A percentile compares a stretch with the other conserved stretches of the same genome.
These are phyloP conservation scores for Rhagonycha fulva DNA, from an alignment of 2,888 invertebrate species.

Conservation along the genomic window DNA sequence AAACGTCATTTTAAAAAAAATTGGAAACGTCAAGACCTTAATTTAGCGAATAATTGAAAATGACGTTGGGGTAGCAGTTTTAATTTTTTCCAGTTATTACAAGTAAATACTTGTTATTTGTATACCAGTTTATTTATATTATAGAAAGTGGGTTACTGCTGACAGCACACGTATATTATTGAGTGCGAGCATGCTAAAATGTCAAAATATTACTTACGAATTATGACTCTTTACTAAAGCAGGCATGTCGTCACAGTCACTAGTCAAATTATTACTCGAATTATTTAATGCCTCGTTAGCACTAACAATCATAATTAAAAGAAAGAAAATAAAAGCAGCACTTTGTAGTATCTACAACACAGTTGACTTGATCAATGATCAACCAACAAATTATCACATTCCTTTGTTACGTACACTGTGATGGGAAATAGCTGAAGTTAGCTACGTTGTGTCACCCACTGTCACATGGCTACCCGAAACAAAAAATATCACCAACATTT, in stretches of 20 bases:
- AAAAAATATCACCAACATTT: not conserved
- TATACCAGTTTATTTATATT: not conserved
- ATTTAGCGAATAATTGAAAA: not conserved
- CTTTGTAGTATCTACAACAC: constrained; percentile 9
- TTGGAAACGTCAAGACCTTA: not conserved
- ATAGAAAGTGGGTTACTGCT: not conserved
- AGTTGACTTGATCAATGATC: constrained; percentile 9
- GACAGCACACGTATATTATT: constrained; percentile 3
- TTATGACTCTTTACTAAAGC: constrained; percentile 52
- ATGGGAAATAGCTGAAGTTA: not conserved
- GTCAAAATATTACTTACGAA: constrained; percentile 47
- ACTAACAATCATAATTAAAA: constrained; percentile 57
- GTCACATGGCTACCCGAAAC: constrained; percentile 32
- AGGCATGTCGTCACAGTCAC: constrained; percentile 53
- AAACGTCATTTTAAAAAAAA: not conserved
- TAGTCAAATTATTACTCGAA: constrained; percentile 42
- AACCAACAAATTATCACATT: constrained; percentile 11
- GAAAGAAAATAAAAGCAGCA: constrained; percentile 37
- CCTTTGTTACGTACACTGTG: constrained; percentile 13
- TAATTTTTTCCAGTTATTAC: not conserved
- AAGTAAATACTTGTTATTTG: not conserved
- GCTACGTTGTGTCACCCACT: constrained; percentile 35
- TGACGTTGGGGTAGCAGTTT: not conserved
- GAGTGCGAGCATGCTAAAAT: not conserved
- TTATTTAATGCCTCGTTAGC: constrained; percentile 52